phyloP scores from a whole-genome alignment of 2,113 vertebrate genomes.

The Mungos mungo region DNA sequence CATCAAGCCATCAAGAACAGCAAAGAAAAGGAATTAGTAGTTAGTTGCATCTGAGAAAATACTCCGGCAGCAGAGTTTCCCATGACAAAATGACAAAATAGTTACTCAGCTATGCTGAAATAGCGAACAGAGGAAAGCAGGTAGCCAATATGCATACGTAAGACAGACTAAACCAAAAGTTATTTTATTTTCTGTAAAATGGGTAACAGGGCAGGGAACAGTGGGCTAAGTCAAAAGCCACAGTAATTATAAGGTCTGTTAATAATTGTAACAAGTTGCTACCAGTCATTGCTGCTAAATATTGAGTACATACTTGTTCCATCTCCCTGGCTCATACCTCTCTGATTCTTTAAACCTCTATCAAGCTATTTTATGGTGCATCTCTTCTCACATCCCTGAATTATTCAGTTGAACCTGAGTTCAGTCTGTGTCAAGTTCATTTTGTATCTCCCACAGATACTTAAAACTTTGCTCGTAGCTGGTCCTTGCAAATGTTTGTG shows the following conservation, averaged over 20 bases:
- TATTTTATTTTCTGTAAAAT: background rate
- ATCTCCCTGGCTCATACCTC: background rate
- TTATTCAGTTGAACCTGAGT: background rate
- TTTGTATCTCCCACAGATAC: background rate
- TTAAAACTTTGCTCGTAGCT: background rate
- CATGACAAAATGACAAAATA: background rate
- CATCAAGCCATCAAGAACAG: background rate
- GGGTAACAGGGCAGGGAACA: background rate
- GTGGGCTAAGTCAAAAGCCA: background rate
- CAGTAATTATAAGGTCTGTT: background rate
- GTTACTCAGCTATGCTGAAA: background rate
- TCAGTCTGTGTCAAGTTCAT: background rate
- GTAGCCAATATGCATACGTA: background rate
- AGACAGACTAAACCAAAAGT: background rate
- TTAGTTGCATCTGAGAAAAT: background rate
- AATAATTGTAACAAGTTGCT: background rate
- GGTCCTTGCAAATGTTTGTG: background rate
- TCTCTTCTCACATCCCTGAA: conserved; percentile 1
- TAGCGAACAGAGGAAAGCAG: background rate
- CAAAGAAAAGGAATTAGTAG: conserved; percentile 9
- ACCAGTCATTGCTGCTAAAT: background rate
- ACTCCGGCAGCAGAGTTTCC: background rate
- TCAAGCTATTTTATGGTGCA: background rate
- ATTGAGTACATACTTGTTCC: background rate
- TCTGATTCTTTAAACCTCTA: background rate